A percentile compares a stretch with the other conserved stretches of the same genome.
phyloP scores from a whole-genome alignment of 2,888 invertebrate genomes.

The Acleris holmiana region DNA sequence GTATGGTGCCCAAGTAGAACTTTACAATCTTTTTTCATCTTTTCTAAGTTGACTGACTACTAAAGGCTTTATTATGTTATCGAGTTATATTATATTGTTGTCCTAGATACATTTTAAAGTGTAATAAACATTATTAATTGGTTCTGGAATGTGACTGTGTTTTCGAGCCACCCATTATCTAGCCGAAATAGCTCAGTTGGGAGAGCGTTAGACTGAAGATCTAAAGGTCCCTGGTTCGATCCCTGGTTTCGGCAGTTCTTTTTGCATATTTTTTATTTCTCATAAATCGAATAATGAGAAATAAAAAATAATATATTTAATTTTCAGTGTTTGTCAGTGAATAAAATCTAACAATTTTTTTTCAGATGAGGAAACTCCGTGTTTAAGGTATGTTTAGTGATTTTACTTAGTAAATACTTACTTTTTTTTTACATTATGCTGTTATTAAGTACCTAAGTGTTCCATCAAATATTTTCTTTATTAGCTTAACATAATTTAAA shows the following conservation, averaged over 20 bases:
- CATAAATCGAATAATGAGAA: too few species aligned
- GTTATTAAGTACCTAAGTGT: too few species aligned
- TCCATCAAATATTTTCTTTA: too few species aligned
- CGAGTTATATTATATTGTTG: too few species aligned
- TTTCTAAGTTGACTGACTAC: not conserved
- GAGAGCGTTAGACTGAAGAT: constrained; percentile 88
- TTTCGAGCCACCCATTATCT: constrained; percentile 34
- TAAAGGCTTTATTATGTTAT: too few species aligned
- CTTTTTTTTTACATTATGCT: too few species aligned
- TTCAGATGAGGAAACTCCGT: constrained; percentile 51
- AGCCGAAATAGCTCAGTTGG: constrained; percentile 88
- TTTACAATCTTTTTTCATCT: not conserved
- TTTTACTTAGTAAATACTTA: too few species aligned
- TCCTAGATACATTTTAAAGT: not conserved
- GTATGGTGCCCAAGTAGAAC: not conserved
- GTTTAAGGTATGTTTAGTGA: constrained; percentile 48
- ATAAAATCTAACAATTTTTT: constrained; percentile 40
- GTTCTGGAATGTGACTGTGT: constrained; percentile 31
- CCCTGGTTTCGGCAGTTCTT: constrained; percentile 86
- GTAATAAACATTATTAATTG: not conserved
- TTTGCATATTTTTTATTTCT: constrained; percentile 45
- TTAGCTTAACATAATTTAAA: too few species aligned
- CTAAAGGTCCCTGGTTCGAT: constrained; percentile 90
- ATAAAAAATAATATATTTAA: not conserved
- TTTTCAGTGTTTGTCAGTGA: not conserved